A percentile compares a stretch with the other conserved stretches of the same genome.
Evolutionary conservation across 2,888 invertebrate genomes (phyloP).

Genomic region (Brenthis daphne): DNA sequence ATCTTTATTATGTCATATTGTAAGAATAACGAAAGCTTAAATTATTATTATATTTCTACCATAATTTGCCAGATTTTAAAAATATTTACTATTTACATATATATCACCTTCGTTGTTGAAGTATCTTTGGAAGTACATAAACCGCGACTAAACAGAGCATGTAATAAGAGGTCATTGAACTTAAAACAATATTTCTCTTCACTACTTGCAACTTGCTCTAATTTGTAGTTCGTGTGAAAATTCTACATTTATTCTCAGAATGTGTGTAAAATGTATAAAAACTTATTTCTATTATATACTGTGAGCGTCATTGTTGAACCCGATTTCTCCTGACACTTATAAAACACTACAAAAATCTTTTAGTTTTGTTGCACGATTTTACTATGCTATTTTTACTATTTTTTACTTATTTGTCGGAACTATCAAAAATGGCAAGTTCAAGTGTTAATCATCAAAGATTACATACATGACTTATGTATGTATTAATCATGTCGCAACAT

Average conservation of each 20-base stretch:
- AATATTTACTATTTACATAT: too few relatives aligned
- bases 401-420: not conserved
- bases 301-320: slow-evolving; percentile 21
- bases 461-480: too few relatives aligned
- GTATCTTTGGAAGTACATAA: slow-evolving; percentile 8
- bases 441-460: too few relatives aligned
- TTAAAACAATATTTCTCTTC: slow-evolving; percentile 42
- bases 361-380: not conserved
- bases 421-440: too few relatives aligned
- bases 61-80: too few relatives aligned
- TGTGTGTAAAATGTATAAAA: slow-evolving; percentile 29
- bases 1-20: too few relatives aligned
- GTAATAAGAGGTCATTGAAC: slow-evolving; percentile 41
- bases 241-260: slow-evolving; percentile 34
- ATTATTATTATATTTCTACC: too few relatives aligned
- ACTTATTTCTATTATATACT: slow-evolving; percentile 25
- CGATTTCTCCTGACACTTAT: slow-evolving; percentile 25
- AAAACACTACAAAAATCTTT: slow-evolving; percentile 27
- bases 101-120: too few relatives aligned
- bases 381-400: not conserved
- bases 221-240: slow-evolving; percentile 71
- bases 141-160: slow-evolving; percentile 32
- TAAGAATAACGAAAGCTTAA: too few relatives aligned
- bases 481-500: too few relatives aligned
- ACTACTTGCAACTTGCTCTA: slow-evolving; percentile 42